Base-by-base conservation (phyloP, 2,888 invertebrate species). In the Rotaria macrura region DNA sequence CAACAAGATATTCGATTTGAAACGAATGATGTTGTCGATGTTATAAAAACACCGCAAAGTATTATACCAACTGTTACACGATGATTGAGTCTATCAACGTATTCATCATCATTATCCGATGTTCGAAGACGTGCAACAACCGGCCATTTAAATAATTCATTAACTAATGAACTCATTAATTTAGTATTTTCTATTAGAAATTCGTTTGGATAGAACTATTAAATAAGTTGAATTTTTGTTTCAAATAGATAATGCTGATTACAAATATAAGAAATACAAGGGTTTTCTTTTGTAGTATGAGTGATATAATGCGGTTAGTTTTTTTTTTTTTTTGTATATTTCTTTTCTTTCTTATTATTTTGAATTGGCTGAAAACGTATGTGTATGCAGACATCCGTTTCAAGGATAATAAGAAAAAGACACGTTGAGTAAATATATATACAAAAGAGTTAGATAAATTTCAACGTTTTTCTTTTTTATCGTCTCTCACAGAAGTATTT, bases 1-100 rank as follows among this genome's bases (percentile, higher is more conserved):
- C 79, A 79, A 79, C 79, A 79, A 20, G 79, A 43, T 5, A 79
- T 43, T n/a, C 43, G 43, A 79, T 43, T 79, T 12, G 25, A 2
- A 23, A 79, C n/a, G n/a, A 79, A 79, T 43, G 40, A 14, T 25
- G 10, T 43, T 43, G 43, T 43, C 43, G 79, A 12, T 43, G 43
- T 43, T n/a, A 79, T 43, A 25, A 79, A 14, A 23, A 40, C 43
- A 12, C 25, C 23, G n/a, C 2, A 10, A 25, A 79, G 43, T 79
- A 79, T 79, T 2, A 79, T 6, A 3, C 79, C 79, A 79, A 79
- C 79, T 23, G 79, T 79, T 4, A n/a, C 10, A 25, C 79, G 79
- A 79, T 79, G 79, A 79, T 79, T 79, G 12, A 79, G 40, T 43
- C 79, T 40, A 79, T 79, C 79, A 43, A 79, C 79, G 34, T 79